Percentiles rank a stretch among this genome's conserved stretches.
phyloP scores from a whole-genome alignment of 1,140 invertebrate genomes.

The Grapholita molesta region DNA sequence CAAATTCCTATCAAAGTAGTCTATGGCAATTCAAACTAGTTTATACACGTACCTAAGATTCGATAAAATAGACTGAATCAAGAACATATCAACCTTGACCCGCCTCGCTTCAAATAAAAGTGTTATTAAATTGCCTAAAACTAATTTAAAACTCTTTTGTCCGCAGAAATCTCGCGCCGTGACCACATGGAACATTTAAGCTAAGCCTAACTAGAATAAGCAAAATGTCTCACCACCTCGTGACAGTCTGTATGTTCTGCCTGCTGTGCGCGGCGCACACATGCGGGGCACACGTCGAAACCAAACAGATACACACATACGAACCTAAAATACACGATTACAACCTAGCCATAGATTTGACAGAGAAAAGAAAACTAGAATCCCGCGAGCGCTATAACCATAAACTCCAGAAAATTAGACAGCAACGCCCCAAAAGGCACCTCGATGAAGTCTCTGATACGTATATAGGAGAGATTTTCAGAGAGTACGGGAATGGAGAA shows the following conservation, averaged over 20 bases:
- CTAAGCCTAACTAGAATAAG: conserved; percentile 29
- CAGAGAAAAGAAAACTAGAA: conserved; percentile 47
- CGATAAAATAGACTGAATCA: too few species aligned
- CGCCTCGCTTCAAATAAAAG: too few species aligned
- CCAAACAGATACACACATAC: conserved; percentile 41
- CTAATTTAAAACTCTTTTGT: conserved; percentile 36
- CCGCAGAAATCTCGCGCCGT: conserved; percentile 42
- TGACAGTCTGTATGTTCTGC: conserved; percentile 89
- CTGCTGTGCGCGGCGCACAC: conserved; percentile 86
- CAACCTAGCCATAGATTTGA: conserved; percentile 36
- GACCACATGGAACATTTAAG: conserved; percentile 30
- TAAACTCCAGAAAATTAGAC: conserved; percentile 52
- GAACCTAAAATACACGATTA: conserved; percentile 29
- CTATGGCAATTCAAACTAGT: too few species aligned
- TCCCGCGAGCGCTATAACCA: conserved; percentile 44
- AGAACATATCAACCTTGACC: too few species aligned
- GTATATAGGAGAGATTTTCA: conserved; percentile 76
- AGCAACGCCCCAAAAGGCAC: conserved; percentile 44
- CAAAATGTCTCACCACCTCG: conserved; percentile 78
- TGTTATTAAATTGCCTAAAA: neutral
- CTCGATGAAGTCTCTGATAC: conserved; percentile 56
- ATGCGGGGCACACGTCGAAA: conserved; percentile 81
- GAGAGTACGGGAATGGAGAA: conserved; percentile 77
- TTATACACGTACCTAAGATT: too few species aligned
- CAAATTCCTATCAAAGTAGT: too few species aligned